phyloP scores from a whole-genome alignment of 2,888 invertebrate species.

The Cataglyphis albicans region DNA sequence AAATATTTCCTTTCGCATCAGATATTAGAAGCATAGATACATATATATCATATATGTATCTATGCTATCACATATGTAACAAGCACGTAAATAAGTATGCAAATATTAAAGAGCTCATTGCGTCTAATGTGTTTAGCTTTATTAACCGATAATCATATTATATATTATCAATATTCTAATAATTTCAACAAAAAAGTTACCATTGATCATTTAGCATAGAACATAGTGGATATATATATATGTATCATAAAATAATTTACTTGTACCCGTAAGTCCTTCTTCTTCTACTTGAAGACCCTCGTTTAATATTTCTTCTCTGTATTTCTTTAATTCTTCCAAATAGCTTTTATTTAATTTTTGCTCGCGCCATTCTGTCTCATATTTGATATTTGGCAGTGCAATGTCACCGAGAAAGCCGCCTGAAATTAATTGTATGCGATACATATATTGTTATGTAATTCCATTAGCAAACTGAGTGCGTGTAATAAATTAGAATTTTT shows the following conservation, averaged over 20 bases:
- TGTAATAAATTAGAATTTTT: constrained; percentile 55
- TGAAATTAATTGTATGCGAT: constrained; percentile 86
- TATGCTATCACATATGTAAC: neutral
- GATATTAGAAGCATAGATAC: neutral
- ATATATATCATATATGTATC: neutral
- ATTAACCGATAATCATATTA: neutral
- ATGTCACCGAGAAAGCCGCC: constrained; percentile 94
- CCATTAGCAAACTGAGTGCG: constrained; percentile 15
- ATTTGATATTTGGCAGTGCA: constrained; percentile 90
- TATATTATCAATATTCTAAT: neutral
- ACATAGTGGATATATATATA: neutral
- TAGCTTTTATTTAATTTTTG: constrained; percentile 89
- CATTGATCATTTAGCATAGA: neutral
- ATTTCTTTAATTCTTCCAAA: constrained; percentile 92
- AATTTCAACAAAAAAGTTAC: neutral
- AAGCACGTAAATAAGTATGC: neutral
- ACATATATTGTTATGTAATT: constrained; percentile 38
- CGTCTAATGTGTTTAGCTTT: neutral
- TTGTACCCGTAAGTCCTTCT: constrained; percentile 91
- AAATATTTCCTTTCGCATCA: neutral
- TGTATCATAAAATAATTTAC: neutral
- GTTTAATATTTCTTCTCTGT: constrained; percentile 92
- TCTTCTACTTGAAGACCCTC: constrained; percentile 95
- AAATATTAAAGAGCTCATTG: neutral
- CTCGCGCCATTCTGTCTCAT: constrained; percentile 87